Percentiles rank a stretch among this genome's conserved stretches.
Evolutionary conservation across 2,888 invertebrate genomes (phyloP).

Genomic region (Bellardia bayeri): DNA sequence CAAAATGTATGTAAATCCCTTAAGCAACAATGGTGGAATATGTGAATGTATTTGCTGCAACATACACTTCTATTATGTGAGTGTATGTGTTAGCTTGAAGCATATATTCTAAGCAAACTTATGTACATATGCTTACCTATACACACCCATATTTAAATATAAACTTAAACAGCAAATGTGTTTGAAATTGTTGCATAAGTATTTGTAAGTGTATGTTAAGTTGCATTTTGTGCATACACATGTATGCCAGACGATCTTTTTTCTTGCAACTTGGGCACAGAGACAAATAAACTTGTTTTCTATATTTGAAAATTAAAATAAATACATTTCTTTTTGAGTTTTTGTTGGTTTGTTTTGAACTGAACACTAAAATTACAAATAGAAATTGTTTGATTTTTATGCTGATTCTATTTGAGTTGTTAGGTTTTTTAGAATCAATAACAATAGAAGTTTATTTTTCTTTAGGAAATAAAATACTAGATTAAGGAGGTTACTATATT

Average conservation of each 20-base stretch:
- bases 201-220: conserved; percentile 16
- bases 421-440: not conserved
- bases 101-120: not conserved
- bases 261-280: not conserved
- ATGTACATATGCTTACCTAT: conserved; percentile 6
- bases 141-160: conserved; percentile 13
- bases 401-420: not conserved
- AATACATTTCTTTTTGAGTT: not conserved
- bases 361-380: conserved; percentile 10
- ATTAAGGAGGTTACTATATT: no score
- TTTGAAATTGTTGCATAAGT: conserved; percentile 6
- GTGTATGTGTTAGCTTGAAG: not conserved
- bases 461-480: not conserved
- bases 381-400: conserved; percentile 20
- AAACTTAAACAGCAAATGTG: conserved; percentile 13
- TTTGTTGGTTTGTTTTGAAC: not conserved
- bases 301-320: conserved; percentile 30
- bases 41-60: conserved; percentile 5
- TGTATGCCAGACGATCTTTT: conserved; percentile 3
- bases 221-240: conserved; percentile 13
- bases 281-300: conserved; percentile 55
- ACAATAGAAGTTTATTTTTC: not conserved
- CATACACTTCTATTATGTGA: not conserved
- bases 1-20: conserved; percentile 46
- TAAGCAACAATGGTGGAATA: conserved; percentile 35